phyloP scores from a whole-genome alignment of 2,888 invertebrate species.

The Syrista parreyssii region DNA sequence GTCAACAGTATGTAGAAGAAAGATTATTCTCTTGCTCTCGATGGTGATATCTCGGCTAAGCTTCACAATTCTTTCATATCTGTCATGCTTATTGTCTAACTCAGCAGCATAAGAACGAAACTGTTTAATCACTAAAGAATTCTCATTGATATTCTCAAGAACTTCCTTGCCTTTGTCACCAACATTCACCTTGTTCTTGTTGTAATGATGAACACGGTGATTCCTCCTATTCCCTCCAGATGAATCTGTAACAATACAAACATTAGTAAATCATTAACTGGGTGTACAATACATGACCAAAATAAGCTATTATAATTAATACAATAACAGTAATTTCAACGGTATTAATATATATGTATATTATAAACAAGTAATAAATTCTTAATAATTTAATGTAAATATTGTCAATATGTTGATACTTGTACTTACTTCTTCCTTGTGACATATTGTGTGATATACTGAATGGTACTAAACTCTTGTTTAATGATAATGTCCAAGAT shows the following conservation, averaged over 20 bases:
- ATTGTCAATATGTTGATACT: not conserved
- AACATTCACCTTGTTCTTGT: constrained; percentile 50
- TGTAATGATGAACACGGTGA: constrained; percentile 24
- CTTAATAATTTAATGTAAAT: not conserved
- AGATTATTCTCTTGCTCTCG: constrained; percentile 91
- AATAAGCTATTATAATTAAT: not conserved
- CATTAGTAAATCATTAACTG: not conserved
- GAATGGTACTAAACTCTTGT: not conserved
- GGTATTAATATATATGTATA: too few species aligned
- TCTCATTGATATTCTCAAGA: constrained; percentile 66
- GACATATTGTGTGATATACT: not conserved
- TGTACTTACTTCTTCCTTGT: not conserved
- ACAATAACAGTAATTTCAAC: not conserved
- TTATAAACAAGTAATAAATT: not conserved
- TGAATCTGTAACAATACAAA: not conserved
- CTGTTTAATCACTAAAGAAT: constrained; percentile 70
- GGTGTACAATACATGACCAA: not conserved
- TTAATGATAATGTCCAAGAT: not conserved
- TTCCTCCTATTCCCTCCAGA: constrained; percentile 12
- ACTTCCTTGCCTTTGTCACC: constrained; percentile 67
- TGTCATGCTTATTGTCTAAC: constrained; percentile 83
- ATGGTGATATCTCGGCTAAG: constrained; percentile 86
- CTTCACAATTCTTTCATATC: constrained; percentile 85
- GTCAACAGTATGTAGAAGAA: constrained; percentile 81
- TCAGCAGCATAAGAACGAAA: constrained; percentile 75